Evolutionary conservation across 2,888 invertebrate genomes (phyloP), one percentile per base, ranked within the genome.

Genomic region (Actias luna): DNA sequence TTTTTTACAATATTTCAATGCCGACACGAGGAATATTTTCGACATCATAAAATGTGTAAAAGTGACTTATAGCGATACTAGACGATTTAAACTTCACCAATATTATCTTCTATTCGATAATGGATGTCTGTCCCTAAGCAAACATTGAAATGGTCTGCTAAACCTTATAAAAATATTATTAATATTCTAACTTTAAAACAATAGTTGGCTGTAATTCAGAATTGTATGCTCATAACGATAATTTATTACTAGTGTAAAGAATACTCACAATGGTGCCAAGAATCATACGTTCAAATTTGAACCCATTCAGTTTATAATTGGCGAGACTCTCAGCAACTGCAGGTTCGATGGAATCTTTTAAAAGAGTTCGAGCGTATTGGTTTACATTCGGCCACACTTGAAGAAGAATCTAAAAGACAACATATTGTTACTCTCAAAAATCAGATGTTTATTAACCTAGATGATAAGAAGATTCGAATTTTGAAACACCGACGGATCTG

Each of bases 331-430:
- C 94, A 16, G 95, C 94, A 59, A 98, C 95, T 27, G 95, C 95
- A 10, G 98, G 98, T 83, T 99, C 98, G 69, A 99, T 97, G 14
- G 94, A 94, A 62, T 97, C 96, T 78, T 97, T 96, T 62, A 99
- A 94, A 61, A 99, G 89, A 68, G 94, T 95, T 72, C 96, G 95
- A 0, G 96, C 97, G 87, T 96, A 99, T 69, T 97, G 96, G 80
- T 98, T 99, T 65, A 99, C 97, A 85, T 97, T 98, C 3, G 99
- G 99, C 99, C 99, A 99, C 59, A 98, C 94, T 94, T 98, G 98
- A 61, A 96, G 95, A 5, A 97, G 85, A 62, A 97, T 96, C 97
- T 97, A 78, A 7, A 90, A 85, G 65, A 64, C 63, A 58, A 8
- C 2, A 22, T 50, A 50, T 7, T 50, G 27, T 52, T 39, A n/a